Evolutionary conservation across 2,888 invertebrate species (phyloP), one percentile per base, ranked within the genome.

Genomic region (Malthinus seriepunctatus): DNA sequence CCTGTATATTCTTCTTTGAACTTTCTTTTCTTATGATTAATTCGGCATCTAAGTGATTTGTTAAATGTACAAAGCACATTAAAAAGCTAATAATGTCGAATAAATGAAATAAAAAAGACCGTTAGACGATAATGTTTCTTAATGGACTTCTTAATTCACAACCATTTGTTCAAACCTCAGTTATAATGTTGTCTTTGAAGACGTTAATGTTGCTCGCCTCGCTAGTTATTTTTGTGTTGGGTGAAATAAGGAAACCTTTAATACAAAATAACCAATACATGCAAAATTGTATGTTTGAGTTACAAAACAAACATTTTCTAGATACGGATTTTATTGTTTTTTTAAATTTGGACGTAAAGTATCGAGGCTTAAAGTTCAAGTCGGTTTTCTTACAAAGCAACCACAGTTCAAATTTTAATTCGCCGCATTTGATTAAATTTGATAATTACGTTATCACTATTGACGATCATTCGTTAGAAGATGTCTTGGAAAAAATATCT

Each of bases 381-480:
- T 6, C 6, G 5, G 38, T 47, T 11, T 6, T 53, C 4, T 9
- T 53, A 5, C n/a, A 8, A 1, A 37, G 46, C 38, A 47, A 38
- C 23, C 10, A 53, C 11, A 31, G 12, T 4, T 3, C 10, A 32
- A 9, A 31, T 9, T 11, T 53, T 11, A 39, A 1, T 8, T 37
- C 23, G 12, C 44, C 45, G 35, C 14, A 10, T 23, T 9, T 8
- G 14, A 8, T 15, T 2, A 39, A 37, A 31, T 44, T 35, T 8
- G 33, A 44, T 11, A 39, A 1, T 37, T 55, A 55, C 12, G 10
- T 55, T 2, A 10, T 55, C 23, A 12, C 15, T 12, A 8, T 55
- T 11, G 9, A 9, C 2, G 32, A 55, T 12, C 35, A 15, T 7
- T 2, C n/a, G 0, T 8, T 46, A 9, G n/a, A 34, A n/a, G 33